phyloP scores from a whole-genome alignment of 30 jellyfish, hydroid and myxozoan species.

The Rhopilema esculentum region DNA sequence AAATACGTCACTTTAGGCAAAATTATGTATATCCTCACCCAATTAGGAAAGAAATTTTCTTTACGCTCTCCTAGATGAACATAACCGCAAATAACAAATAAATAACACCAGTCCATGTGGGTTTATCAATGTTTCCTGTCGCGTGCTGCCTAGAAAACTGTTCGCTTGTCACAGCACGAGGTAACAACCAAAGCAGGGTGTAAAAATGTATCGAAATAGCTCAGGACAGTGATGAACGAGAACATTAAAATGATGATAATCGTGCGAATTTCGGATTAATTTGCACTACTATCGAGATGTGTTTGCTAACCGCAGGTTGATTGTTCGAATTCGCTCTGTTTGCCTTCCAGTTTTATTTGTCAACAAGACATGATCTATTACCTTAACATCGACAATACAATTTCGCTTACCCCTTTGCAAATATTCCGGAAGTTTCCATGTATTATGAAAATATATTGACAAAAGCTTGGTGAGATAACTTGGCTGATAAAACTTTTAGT shows the following conservation, averaged over 20 bases:
- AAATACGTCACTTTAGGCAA: not conserved
- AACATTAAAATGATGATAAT: not conserved
- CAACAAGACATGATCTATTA: not conserved
- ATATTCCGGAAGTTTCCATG: constrained; percentile 30
- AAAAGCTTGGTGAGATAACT: not conserved
- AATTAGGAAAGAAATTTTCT: not conserved
- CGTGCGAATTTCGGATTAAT: not conserved
- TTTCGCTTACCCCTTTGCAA: not conserved
- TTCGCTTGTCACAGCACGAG: constrained; percentile 39
- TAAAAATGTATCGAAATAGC: not conserved
- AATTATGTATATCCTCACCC: not conserved
- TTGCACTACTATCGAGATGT: not conserved
- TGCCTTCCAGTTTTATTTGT: not conserved
- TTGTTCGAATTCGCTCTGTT: not conserved
- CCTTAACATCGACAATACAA: not conserved
- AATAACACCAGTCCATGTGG: constrained; percentile 65
- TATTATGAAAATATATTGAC: not conserved
- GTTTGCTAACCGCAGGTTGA: not conserved
- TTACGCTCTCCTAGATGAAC: not conserved
- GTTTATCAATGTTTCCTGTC: constrained; percentile 61
- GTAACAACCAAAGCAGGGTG: not conserved
- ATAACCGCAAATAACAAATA: constrained; percentile 54
- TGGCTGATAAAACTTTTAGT: not conserved
- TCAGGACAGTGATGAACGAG: not conserved
- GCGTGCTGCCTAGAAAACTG: constrained; percentile 67